Base-by-base conservation (phyloP, 2,797 vertebrate genomes). In the Clarias pachynema region DNA sequence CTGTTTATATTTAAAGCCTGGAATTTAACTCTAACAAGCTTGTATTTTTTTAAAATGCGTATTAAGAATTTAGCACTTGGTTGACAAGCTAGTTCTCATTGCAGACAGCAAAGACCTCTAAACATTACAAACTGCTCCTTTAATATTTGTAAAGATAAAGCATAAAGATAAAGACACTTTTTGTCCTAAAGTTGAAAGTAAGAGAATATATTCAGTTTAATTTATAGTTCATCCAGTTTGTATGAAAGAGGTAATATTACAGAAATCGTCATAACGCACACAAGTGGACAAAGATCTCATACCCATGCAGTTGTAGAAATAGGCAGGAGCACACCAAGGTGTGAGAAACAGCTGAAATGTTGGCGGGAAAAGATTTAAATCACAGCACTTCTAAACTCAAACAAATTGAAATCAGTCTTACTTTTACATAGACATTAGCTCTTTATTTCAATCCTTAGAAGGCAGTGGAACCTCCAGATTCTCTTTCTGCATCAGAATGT, bases 381-480 rank as follows among this genome's bases (percentile, higher is more conserved):
- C 81, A 92, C 88, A 92, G 90, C 93, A 95, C 91, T 91, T 91
- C 93, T 93, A 91, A 92, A 89, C 26, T 60, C 84, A 87, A 87
- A 89, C 88, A 92, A 91, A 66, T 63, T 80, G 5, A 59, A 81
- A 63, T 89, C 89, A 90, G 89, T 92, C 94, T 95, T 95, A 95
- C 94, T 95, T 94, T 87, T 29, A 86, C 86, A 86, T 66, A 37
- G 56, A 40, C 12, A 77, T 26, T 37, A 15, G n/a, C 18, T 15
- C 62, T 73, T 89, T 90, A 53, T 88, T 78, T 53, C 90, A 4
- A 68, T 89, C 60, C 89, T 88, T 86, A 95, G 91, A 95, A 94
- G 84, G 92, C 77, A 31, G 95, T 95, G 65, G 92, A 94, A 85
- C 92, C 94, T 87, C 94, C 93, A 0, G 94, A 93, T 68, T 93